phyloP scores from a whole-genome alignment of 2,113 vertebrate genomes.

The Heterochromis multidens region DNA sequence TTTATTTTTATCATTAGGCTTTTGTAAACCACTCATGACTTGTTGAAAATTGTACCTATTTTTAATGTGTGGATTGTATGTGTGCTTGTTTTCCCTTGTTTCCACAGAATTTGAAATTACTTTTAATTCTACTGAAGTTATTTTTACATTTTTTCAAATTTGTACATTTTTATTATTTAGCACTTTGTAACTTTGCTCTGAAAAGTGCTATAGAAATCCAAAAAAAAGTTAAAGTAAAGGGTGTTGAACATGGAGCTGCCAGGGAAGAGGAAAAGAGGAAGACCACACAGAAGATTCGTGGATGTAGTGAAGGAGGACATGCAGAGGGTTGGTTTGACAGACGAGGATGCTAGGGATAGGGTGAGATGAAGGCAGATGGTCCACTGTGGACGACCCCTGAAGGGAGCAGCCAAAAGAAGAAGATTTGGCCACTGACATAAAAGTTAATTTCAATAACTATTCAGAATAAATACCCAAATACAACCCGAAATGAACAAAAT shows the following conservation, averaged over 20 bases:
- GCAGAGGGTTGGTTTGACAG: too few relatives aligned
- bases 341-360: too few relatives aligned
- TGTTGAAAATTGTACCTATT: too few relatives aligned
- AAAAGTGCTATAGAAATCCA: neutral
- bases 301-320: neutral
- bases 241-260: neutral
- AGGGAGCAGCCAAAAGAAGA: too few relatives aligned
- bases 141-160: neutral
- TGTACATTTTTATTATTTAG: neutral
- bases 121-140: neutral
- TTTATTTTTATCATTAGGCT: neutral
- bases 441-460: too few relatives aligned
- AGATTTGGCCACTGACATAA: too few relatives aligned
- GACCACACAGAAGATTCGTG: neutral
- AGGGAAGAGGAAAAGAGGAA: neutral
- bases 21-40: neutral
- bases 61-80: too few relatives aligned
- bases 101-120: neutral
- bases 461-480: too few relatives aligned
- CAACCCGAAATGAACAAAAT: too few relatives aligned
- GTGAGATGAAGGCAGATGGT: too few relatives aligned
- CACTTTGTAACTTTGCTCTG: neutral
- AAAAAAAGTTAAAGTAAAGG: neutral
- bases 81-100: neutral
- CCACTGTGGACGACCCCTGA: too few relatives aligned